Evolutionary conservation across 2,113 vertebrate genomes (phyloP).

Genomic region (Pleuronectes platessa): DNA sequence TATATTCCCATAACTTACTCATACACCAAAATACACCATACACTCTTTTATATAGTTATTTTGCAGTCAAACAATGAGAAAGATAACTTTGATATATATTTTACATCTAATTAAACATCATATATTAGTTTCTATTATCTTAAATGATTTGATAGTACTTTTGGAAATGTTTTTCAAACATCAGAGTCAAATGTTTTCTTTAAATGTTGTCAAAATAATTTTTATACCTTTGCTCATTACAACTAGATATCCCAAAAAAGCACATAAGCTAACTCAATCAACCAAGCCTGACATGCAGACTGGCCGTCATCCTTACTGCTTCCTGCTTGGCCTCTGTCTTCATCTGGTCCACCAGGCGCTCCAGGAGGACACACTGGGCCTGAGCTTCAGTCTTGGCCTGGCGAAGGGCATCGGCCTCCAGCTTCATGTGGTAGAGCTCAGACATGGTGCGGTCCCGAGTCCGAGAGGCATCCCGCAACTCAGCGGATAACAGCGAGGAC

Average conservation of each 20-base stretch:
- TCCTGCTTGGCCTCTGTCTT: slow-evolving; percentile 84
- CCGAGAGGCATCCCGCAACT: slow-evolving; percentile 92
- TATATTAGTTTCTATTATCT: too few species aligned
- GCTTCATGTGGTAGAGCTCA: slow-evolving; percentile 90
- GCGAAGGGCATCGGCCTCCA: slow-evolving; percentile 85
- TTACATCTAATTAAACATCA: too few species aligned
- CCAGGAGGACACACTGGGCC: slow-evolving; percentile 83
- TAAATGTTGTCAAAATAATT: too few species aligned
- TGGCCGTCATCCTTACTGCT: slow-evolving; percentile 74
- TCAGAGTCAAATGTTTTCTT: too few species aligned
- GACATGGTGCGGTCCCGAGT: slow-evolving; percentile 93
- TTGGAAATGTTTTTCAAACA: too few species aligned
- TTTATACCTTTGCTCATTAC: too few species aligned
- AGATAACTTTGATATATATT: too few species aligned
- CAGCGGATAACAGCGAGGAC: slow-evolving; percentile 88
- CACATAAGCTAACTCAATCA: background rate
- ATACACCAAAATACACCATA: background rate
- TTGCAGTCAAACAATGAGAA: too few species aligned
- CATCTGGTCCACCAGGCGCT: slow-evolving; percentile 77
- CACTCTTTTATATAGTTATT: background rate
- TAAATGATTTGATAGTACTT: too few species aligned
- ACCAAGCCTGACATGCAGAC: too few species aligned
- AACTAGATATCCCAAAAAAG: too few species aligned
- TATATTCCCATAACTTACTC: background rate
- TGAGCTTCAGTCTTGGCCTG: slow-evolving; percentile 84